Conservation (phyloP, 1,140 invertebrate species). For the Odontomachus brunneus region DNA sequence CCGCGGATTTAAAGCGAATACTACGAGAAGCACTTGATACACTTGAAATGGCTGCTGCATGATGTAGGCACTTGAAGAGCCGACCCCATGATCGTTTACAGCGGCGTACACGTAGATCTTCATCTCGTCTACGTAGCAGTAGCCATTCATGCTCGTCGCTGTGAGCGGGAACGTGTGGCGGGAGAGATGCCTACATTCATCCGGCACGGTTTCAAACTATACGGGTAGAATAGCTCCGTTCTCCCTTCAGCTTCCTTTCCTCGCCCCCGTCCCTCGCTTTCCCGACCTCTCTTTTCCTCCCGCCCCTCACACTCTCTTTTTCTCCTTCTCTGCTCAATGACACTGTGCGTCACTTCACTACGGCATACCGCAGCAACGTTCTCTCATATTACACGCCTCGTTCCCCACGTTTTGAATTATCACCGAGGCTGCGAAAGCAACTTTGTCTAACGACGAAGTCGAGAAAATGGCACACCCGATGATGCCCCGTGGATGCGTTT, state of each 20-base stretch:
- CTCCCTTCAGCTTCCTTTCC: slow-evolving; percentile 6
- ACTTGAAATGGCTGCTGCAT: no score
- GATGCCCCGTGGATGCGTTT: not conserved
- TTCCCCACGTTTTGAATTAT: slow-evolving; percentile 9
- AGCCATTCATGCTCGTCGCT: slow-evolving; percentile 25
- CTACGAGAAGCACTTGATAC: no score
- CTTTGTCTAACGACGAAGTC: not conserved
- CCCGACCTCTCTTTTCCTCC: slow-evolving; percentile 19
- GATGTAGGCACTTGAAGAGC: no score
- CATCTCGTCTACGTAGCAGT: not conserved
- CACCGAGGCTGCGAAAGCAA: not conserved
- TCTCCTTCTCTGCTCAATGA: slow-evolving; percentile 19
- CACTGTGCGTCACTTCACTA: slow-evolving; percentile 12
- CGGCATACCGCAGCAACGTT: not conserved
- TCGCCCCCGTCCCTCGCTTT: not conserved
- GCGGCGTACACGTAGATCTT: not conserved
- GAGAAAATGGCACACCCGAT: slow-evolving; percentile 22
- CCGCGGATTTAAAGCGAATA: no score
- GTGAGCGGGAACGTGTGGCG: not conserved
- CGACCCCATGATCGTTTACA: no score
- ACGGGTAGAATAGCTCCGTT: slow-evolving; percentile 51
- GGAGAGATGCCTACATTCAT: slow-evolving; percentile 27
- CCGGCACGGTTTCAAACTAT: slow-evolving; percentile 24
- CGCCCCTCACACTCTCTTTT: no score
- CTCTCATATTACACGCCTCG: slow-evolving; percentile 5